These are phyloP conservation scores for Oxyscelio sp. DNA, from an alignment of 2,888 invertebrate genomes.

Conservation along the genomic window DNA sequence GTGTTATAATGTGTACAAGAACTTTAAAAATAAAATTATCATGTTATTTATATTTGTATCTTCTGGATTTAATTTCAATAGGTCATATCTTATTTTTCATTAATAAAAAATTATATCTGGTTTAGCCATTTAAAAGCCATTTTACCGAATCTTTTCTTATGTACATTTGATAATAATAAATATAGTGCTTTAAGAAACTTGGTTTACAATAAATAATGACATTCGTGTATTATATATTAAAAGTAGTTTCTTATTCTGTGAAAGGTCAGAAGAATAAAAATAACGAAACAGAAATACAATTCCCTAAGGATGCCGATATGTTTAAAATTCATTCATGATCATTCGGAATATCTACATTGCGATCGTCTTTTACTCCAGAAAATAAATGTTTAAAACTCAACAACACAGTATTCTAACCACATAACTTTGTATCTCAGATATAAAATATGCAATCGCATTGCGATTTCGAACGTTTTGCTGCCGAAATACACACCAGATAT, in stretches of 20 bases:
- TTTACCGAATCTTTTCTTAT: too few relatives aligned
- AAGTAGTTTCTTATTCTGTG: slow-evolving; percentile 21
- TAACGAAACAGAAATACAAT: slow-evolving; percentile 38
- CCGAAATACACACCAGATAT: neutral
- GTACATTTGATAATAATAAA: too few relatives aligned
- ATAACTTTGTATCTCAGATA: slow-evolving; percentile 40
- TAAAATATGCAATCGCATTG: slow-evolving; percentile 32
- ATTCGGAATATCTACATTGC: slow-evolving; percentile 15
- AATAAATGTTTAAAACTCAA: slow-evolving; percentile 45
- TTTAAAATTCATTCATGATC: slow-evolving; percentile 53
- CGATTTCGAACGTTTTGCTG: slow-evolving; percentile 27
- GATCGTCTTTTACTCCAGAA: slow-evolving; percentile 25
- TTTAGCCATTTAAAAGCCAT: too few relatives aligned
- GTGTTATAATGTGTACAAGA: too few relatives aligned
- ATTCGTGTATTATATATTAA: neutral
- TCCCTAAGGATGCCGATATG: slow-evolving; percentile 11
- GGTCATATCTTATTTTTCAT: too few relatives aligned
- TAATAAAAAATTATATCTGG: too few relatives aligned
- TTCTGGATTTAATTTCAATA: too few relatives aligned
- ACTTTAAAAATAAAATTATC: too few relatives aligned
- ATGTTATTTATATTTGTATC: too few relatives aligned
- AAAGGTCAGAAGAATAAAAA: slow-evolving; percentile 33
- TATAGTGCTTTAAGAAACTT: too few relatives aligned
- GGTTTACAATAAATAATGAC: slow-evolving; percentile 28
- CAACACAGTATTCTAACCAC: slow-evolving; percentile 24